A percentile compares a stretch with the other conserved stretches of the same genome.
phyloP scores from a whole-genome alignment of 2,888 invertebrate species.

The Deilephila porcellus region DNA sequence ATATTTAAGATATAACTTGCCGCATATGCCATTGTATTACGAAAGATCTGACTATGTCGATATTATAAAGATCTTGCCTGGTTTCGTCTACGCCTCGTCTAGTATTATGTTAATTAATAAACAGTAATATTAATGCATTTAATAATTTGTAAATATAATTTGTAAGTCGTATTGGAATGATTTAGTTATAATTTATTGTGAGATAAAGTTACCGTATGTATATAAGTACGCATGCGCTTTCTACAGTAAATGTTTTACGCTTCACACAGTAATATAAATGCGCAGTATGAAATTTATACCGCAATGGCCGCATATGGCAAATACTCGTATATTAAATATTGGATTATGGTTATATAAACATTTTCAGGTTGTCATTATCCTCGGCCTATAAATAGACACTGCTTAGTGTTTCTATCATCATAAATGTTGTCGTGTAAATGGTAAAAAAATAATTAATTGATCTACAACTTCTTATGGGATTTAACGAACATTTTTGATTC shows the following conservation, averaged over 20 bases:
- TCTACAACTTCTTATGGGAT: neutral
- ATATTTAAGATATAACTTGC: slow-evolving; percentile 16
- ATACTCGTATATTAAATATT: neutral
- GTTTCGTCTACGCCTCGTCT: neutral
- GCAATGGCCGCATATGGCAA: neutral
- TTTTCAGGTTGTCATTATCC: neutral
- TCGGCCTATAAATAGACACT: neutral
- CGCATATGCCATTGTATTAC: slow-evolving; percentile 4
- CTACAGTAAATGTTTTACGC: neutral
- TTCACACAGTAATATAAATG: slow-evolving; percentile 1
- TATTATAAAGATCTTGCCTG: slow-evolving; percentile 58
- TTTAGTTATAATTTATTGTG: slow-evolving; percentile 15
- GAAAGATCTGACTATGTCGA: slow-evolving; percentile 49
- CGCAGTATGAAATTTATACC: slow-evolving; percentile 9
- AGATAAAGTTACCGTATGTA: slow-evolving; percentile 30
- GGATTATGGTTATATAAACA: neutral
- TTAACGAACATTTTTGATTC: neutral
- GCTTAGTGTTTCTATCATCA: neutral
- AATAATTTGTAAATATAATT: slow-evolving; percentile 54
- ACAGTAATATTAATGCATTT: slow-evolving; percentile 48
- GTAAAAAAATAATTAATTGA: too few species aligned
- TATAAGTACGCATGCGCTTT: neutral
- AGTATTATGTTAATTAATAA: slow-evolving; percentile 4
- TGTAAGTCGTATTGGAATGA: slow-evolving; percentile 30
- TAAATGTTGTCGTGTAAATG: too few species aligned